phyloP scores from a whole-genome alignment of 2,113 vertebrate genomes.

The Puntigrus tetrazona region DNA sequence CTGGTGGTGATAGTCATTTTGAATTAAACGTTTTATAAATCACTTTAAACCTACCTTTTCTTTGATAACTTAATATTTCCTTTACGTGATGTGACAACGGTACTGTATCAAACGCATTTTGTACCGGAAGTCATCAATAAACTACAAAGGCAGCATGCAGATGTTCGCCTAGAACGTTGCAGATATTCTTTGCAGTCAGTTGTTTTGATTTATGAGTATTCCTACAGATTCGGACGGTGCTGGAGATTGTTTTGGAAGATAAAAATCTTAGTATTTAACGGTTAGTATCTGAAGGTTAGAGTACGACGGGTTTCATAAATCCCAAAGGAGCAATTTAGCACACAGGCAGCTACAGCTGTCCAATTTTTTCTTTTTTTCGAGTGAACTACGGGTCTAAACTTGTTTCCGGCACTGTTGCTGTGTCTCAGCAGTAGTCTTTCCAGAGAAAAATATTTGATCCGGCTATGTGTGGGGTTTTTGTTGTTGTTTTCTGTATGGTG shows the following conservation, averaged over 20 bases:
- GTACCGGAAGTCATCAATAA: constrained; percentile 11
- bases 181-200: not conserved
- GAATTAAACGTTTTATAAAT: constrained; percentile 41
- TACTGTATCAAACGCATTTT: not conserved
- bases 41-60: not conserved
- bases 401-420: not conserved
- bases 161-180: not conserved
- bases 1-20: not conserved
- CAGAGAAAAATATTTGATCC: not conserved
- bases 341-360: not conserved
- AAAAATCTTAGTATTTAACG: not conserved
- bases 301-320: not conserved
- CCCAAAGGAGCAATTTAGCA: not conserved
- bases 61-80: not conserved
- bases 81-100: not conserved
- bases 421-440: not conserved
- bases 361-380: not conserved
- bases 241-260: not conserved
- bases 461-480: too few relatives aligned
- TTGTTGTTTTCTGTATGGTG: not conserved
- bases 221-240: not conserved
- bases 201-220: not conserved
- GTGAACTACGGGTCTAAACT: not conserved
- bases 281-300: not conserved
- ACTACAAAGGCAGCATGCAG: not conserved